These are phyloP conservation scores for Phocoena sinus DNA, from an alignment of 2,113 vertebrate genomes.

Conservation along the genomic window DNA sequence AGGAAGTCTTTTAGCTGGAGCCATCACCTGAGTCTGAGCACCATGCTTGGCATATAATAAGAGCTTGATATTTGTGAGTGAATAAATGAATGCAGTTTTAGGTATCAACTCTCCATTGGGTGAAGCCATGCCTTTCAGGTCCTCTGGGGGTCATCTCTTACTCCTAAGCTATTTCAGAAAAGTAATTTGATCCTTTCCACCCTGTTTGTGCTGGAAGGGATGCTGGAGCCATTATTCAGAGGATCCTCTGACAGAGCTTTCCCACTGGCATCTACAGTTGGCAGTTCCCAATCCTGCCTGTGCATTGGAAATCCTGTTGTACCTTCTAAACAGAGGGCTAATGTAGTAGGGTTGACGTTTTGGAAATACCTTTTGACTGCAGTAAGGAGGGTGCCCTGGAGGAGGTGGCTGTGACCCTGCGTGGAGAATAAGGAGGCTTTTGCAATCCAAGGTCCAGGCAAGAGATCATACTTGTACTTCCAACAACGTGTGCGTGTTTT, in stretches of 20 bases:
- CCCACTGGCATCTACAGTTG: accelerated
- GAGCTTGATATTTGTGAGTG: not conserved
- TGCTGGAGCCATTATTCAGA: not conserved
- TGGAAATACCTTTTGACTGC: not conserved
- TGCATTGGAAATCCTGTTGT: not conserved
- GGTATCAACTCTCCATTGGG: not conserved
- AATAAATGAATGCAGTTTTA: not conserved
- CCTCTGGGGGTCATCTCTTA: not conserved
- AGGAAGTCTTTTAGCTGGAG: not conserved
- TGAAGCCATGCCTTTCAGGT: not conserved
- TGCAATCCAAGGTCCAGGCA: no score
- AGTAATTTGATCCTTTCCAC: not conserved
- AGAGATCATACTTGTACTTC: not conserved
- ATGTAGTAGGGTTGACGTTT: not conserved
- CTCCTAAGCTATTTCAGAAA: not conserved
- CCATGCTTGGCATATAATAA: no score
- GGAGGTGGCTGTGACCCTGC: not conserved
- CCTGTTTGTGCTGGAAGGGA: not conserved
- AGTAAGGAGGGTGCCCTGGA: not conserved
- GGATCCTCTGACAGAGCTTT: not conserved
- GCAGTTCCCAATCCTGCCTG: not conserved
- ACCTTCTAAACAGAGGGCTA: not conserved
- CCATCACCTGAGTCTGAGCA: not conserved
- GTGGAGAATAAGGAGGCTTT: not conserved
- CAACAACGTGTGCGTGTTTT: not conserved